Evolutionary conservation across 2,113 vertebrate species (phyloP).

Genomic region (Tetraodon nigroviridis): DNA sequence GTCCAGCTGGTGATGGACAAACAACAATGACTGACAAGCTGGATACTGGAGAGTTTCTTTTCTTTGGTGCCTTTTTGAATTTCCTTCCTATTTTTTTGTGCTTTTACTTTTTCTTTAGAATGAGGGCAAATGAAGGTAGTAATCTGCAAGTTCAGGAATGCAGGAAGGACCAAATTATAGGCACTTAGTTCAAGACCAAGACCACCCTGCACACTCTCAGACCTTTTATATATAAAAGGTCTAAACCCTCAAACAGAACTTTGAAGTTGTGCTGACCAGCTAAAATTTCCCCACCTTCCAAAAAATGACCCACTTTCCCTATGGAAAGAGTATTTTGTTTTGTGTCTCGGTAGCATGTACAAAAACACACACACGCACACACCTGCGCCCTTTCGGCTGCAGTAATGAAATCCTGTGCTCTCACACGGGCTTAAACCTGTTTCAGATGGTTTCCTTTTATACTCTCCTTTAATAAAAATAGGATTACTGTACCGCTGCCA

Average conservation of each 20-base stretch:
- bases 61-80: constrained; percentile 38
- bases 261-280: too few species aligned
- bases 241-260: too few species aligned
- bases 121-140: constrained; percentile 53
- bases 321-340: too few species aligned
- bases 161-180: constrained; percentile 38
- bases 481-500: constrained; percentile 51
- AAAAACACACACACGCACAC: neutral
- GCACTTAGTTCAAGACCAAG: constrained; percentile 35
- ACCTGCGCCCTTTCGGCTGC: constrained; percentile 10
- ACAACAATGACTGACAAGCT: constrained; percentile 57
- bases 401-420: constrained; percentile 58
- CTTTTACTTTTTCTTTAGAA: constrained; percentile 16
- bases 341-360: neutral
- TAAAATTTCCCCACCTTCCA: too few species aligned
- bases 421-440: constrained; percentile 50
- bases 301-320: too few species aligned
- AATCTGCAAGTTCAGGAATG: constrained; percentile 44
- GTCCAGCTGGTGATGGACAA: constrained; percentile 49
- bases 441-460: constrained; percentile 60
- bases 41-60: constrained; percentile 31
- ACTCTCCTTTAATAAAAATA: constrained; percentile 68
- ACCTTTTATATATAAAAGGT: neutral
- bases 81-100: constrained; percentile 5
- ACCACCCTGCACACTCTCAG: constrained; percentile 17